phyloP scores from a whole-genome alignment of 2,113 vertebrate species.

The Megaceryle maxima region DNA sequence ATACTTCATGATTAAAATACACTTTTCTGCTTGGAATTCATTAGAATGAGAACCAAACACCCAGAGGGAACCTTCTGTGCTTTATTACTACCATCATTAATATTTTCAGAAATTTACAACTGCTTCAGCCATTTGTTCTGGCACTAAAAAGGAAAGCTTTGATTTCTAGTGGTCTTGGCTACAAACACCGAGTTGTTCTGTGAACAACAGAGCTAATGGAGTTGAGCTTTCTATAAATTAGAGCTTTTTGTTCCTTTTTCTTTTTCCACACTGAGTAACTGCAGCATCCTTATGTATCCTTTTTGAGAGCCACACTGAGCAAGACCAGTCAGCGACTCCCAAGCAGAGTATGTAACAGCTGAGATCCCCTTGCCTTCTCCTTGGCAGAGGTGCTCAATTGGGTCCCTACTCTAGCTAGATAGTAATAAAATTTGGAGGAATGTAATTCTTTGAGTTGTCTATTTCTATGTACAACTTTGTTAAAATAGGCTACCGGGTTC shows the following conservation, averaged over 20 bases:
- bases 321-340: neutral
- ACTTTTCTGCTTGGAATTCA: neutral
- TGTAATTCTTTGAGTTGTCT: neutral
- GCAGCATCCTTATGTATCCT: neutral
- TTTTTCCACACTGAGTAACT: neutral
- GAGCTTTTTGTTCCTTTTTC: neutral
- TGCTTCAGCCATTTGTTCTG: conserved; percentile 38
- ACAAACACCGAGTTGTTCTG: conserved; percentile 12
- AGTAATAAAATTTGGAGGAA: neutral
- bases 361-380: neutral
- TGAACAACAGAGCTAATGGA: neutral
- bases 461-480: neutral
- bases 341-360: neutral
- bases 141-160: conserved; percentile 13
- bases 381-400: neutral
- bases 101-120: conserved; percentile 25
- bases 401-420: neutral
- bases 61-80: neutral
- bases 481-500: neutral
- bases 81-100: neutral
- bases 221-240: neutral
- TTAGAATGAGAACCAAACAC: neutral
- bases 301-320: neutral
- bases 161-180: neutral
- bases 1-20: neutral